Conservation (phyloP, 2,888 invertebrate genomes). For the Orthosia gothica region DNA sequence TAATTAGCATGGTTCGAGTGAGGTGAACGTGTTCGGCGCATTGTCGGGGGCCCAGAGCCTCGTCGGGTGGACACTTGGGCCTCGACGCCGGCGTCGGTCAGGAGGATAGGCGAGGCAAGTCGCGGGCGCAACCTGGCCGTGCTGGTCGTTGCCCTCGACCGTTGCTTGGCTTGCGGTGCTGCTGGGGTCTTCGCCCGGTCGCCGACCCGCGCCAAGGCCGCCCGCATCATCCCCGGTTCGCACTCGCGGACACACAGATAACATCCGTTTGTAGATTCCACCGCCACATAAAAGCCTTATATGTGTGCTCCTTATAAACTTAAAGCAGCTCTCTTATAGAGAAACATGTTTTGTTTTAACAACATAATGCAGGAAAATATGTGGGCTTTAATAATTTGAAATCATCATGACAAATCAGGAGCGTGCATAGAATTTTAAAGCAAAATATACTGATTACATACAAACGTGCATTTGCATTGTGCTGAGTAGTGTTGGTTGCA, state of each 20-base stretch:
- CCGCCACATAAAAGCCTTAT: conserved; percentile 69
- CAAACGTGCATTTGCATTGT: conserved; percentile 17
- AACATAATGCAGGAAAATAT: conserved; percentile 52
- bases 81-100: conserved; percentile 74
- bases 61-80: conserved; percentile 67
- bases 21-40: conserved; percentile 56
- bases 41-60: conserved; percentile 65
- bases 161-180: conserved; percentile 90
- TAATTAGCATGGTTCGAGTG: conserved; percentile 62
- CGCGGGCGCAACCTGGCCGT: conserved; percentile 82
- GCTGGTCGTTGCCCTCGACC: conserved; percentile 91
- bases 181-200: conserved; percentile 91
- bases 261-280: conserved; percentile 83
- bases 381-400: conserved; percentile 37
- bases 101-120: conserved; percentile 79
- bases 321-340: conserved; percentile 38
- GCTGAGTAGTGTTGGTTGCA: conserved; percentile 19
- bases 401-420: conserved; percentile 45
- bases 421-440: conserved; percentile 38
- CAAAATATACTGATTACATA: conserved; percentile 39
- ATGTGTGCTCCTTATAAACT: conserved; percentile 57
- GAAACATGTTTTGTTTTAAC: conserved; percentile 63
- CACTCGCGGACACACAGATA: conserved; percentile 83
- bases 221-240: conserved; percentile 90
- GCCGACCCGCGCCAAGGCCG: conserved; percentile 90